Conservation (phyloP, 2,888 invertebrate species). For the Ceriagrion tenellum region DNA sequence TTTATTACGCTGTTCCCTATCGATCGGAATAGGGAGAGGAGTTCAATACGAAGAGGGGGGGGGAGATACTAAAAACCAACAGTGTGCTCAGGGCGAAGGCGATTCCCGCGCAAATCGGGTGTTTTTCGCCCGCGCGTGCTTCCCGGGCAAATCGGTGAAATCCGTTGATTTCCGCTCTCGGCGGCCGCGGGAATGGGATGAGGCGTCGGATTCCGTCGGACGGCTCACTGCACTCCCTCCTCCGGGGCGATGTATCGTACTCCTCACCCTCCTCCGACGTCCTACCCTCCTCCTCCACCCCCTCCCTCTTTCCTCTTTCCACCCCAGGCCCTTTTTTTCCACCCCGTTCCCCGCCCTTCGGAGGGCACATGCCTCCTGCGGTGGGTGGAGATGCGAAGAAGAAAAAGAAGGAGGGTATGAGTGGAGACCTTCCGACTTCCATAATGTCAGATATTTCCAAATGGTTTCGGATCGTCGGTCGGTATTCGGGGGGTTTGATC, state of each 20-base stretch:
- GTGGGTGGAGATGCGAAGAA: background rate
- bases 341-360: background rate
- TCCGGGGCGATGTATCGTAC: background rate
- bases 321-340: background rate
- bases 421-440: slow-evolving; percentile 1
- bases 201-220: background rate
- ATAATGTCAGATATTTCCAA: slow-evolving; percentile 54
- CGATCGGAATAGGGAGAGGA: background rate
- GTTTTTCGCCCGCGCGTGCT: background rate
- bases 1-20: background rate
- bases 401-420: background rate
- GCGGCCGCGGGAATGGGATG: background rate
- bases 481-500: background rate
- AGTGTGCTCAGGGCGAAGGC: background rate
- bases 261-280: background rate
- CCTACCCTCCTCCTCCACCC: background rate
- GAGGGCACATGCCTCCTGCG: background rate
- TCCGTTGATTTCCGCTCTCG: background rate
- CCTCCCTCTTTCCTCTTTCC: background rate
- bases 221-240: background rate
- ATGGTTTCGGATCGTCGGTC: slow-evolving; percentile 45
- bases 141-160: background rate
- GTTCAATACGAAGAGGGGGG: background rate
- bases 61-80: background rate
- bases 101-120: slow-evolving; percentile 9